Percentiles rank a stretch among this genome's conserved stretches.
Conservation (phyloP, 2,888 invertebrate species). For the Silvanus unidentatus region DNA sequence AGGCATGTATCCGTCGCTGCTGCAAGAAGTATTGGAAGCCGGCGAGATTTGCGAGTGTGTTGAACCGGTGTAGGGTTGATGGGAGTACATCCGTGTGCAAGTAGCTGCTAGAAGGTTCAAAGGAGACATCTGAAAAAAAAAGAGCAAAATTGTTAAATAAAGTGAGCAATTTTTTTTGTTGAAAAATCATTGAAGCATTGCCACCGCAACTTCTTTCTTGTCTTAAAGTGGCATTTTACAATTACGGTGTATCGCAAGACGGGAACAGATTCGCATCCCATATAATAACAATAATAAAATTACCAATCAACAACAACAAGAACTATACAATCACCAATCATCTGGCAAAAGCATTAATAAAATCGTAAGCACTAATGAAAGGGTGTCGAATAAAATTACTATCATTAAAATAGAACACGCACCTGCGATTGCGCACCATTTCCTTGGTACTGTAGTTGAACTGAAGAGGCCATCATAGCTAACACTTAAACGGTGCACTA, state of each 20-base stretch:
- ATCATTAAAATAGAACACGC: conserved; percentile 40
- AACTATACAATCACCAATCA: conserved; percentile 16
- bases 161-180: background rate
- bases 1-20: conserved; percentile 39
- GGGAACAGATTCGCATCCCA: no score
- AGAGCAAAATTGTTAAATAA: conserved; percentile 6
- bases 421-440: conserved; percentile 44
- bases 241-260: conserved; percentile 7
- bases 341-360: conserved; percentile 30
- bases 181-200: conserved; percentile 2
- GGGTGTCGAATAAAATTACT: conserved; percentile 41
- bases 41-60: conserved; percentile 37
- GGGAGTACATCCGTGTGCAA: conserved; percentile 38
- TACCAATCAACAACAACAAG: conserved; percentile 14
- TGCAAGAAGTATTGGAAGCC: conserved; percentile 39
- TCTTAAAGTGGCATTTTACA: conserved; percentile 6
- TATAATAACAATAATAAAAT: conserved; percentile 9
- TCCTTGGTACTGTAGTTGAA: conserved; percentile 39
- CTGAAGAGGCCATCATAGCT: conserved; percentile 41
- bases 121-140: conserved; percentile 40
- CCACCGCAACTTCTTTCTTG: no score
- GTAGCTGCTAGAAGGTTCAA: conserved; percentile 41
- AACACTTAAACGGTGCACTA: conserved; percentile 44
- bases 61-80: conserved; percentile 25
- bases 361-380: conserved; percentile 41